phyloP scores from a whole-genome alignment of 2,888 invertebrate species.

The Stenurella melanura region DNA sequence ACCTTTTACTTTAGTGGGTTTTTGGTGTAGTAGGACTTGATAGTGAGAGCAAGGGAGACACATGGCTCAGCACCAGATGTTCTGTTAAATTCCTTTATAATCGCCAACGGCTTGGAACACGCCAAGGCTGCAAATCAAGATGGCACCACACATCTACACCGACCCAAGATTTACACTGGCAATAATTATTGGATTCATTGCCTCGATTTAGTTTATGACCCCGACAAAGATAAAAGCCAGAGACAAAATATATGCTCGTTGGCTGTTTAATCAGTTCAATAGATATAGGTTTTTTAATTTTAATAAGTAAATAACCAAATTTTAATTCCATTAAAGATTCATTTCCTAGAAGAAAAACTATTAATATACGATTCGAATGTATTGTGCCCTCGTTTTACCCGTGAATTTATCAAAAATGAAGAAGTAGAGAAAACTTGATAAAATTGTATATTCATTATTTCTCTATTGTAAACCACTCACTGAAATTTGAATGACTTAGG shows the following conservation, averaged over 20 bases:
- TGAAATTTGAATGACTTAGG: no score
- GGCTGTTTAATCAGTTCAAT: neutral
- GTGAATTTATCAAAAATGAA: no score
- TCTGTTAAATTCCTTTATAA: slow-evolving; percentile 48
- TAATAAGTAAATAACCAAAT: neutral
- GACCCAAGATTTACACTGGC: slow-evolving; percentile 61
- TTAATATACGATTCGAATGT: no score
- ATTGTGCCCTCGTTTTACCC: no score
- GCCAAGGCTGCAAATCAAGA: slow-evolving; percentile 61
- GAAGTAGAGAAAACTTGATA: no score
- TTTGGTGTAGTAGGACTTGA: slow-evolving; percentile 27
- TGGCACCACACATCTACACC: slow-evolving; percentile 57
- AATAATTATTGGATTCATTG: slow-evolving; percentile 65
- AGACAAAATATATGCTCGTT: slow-evolving; percentile 8
- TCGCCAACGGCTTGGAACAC: slow-evolving; percentile 49
- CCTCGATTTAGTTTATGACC: slow-evolving; percentile 57
- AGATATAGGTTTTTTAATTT: neutral
- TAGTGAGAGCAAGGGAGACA: slow-evolving; percentile 32
- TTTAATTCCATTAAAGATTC: neutral
- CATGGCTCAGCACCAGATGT: slow-evolving; percentile 46
- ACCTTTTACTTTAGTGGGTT: slow-evolving; percentile 35
- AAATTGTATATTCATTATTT: no score
- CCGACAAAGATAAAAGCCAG: slow-evolving; percentile 35
- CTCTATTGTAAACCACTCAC: no score
- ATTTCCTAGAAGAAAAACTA: no score